phyloP scores from a whole-genome alignment of 2,113 vertebrate species.

The Gymnorhina tibicen region DNA sequence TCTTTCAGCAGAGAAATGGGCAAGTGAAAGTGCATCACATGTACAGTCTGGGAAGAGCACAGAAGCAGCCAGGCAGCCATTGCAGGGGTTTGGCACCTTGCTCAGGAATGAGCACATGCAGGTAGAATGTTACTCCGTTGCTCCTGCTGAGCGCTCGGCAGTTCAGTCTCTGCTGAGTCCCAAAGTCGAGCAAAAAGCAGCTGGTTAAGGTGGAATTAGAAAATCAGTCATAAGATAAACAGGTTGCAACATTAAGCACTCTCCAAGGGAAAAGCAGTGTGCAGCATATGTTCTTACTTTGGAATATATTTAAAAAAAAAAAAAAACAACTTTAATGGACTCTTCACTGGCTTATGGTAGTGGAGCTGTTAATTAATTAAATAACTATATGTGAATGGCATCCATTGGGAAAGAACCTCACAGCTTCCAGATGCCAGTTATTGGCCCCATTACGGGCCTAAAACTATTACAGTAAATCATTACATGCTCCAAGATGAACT shows the following conservation, averaged over 20 bases:
- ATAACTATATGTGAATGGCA: slow-evolving; percentile 60
- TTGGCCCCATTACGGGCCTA: slow-evolving; percentile 48
- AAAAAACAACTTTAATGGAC: slow-evolving; percentile 30
- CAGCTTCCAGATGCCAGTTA: slow-evolving; percentile 69
- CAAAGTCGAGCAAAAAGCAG: slow-evolving; percentile 7
- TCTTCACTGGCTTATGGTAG: slow-evolving; percentile 39
- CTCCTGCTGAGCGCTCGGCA: not conserved
- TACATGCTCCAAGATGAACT: slow-evolving; percentile 51
- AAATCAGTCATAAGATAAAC: slow-evolving; percentile 61
- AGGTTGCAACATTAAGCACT: slow-evolving; percentile 41
- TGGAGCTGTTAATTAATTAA: slow-evolving; percentile 69
- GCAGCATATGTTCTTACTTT: slow-evolving; percentile 35
- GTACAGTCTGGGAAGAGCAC: not conserved
- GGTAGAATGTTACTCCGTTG: not conserved
- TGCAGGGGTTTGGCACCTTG: slow-evolving; percentile 30
- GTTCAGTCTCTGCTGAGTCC: not conserved
- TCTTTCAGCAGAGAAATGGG: not conserved
- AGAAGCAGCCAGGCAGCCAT: not conserved
- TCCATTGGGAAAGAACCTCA: slow-evolving; percentile 61
- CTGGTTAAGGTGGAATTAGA: slow-evolving; percentile 54
- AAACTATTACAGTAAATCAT: slow-evolving; percentile 63
- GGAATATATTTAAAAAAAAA: slow-evolving; percentile 1
- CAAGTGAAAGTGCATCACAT: not conserved
- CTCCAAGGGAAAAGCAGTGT: not conserved
- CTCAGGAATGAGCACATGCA: slow-evolving; percentile 9